Evolutionary conservation across 1,140 invertebrate species (phyloP).

Genomic region (Helicoverpa zea): DNA sequence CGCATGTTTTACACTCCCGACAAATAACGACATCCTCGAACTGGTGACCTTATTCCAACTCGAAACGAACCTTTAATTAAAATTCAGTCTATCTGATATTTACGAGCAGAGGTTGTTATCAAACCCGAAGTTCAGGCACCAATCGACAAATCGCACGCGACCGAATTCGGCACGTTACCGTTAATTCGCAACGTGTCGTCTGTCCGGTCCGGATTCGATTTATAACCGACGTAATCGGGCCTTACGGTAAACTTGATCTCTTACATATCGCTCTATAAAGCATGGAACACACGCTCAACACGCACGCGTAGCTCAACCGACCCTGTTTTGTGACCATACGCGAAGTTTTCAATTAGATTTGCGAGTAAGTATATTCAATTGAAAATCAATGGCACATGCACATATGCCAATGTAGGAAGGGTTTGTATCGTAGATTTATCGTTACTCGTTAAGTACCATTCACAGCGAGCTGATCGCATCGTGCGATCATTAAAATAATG

Average conservation of each 20-base stretch:
- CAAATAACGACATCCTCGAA: slow-evolving; percentile 26
- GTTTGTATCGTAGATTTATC: background rate
- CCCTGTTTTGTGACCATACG: slow-evolving; percentile 37
- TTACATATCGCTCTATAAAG: slow-evolving; percentile 54
- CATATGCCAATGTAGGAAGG: background rate
- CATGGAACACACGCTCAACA: slow-evolving; percentile 50
- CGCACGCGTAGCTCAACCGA: slow-evolving; percentile 28
- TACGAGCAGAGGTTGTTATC: slow-evolving; percentile 10
- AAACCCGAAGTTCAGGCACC: slow-evolving; percentile 29
- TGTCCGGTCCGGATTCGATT: slow-evolving; percentile 65
- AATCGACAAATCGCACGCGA: slow-evolving; percentile 51
- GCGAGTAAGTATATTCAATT: background rate
- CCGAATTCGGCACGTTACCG: slow-evolving; percentile 77
- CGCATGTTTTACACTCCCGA: slow-evolving; percentile 11
- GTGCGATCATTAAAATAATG: background rate
- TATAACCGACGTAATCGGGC: slow-evolving; percentile 80
- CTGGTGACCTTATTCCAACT: slow-evolving; percentile 9
- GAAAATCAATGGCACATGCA: slow-evolving; percentile 5
- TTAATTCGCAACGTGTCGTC: slow-evolving; percentile 68
- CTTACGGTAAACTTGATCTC: slow-evolving; percentile 76
- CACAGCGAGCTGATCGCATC: background rate
- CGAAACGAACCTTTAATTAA: slow-evolving; percentile 14
- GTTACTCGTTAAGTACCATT: background rate
- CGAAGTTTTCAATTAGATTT: slow-evolving; percentile 33
- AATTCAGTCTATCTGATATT: slow-evolving; percentile 15